phyloP scores from a whole-genome alignment of 2,888 invertebrate genomes.

The Andrena marginata region DNA sequence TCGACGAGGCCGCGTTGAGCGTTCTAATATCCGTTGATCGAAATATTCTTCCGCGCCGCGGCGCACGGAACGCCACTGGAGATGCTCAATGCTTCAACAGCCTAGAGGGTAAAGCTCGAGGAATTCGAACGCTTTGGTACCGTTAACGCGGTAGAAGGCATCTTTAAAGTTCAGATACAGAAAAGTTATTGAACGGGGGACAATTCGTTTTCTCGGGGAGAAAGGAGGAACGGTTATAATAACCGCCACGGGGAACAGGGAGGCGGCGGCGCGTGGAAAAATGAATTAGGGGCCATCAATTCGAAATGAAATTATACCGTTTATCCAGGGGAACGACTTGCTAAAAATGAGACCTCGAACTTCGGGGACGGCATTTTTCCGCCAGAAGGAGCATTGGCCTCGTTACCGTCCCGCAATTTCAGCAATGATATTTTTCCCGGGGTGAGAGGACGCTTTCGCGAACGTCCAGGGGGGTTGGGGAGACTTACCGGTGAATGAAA shows the following conservation, averaged over 20 bases:
- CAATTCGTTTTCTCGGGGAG: neutral
- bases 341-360: slow-evolving; percentile 38
- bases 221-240: neutral
- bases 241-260: neutral
- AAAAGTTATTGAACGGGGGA: slow-evolving; percentile 5
- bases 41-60: neutral
- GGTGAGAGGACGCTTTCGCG: neutral
- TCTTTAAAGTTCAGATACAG: neutral
- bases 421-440: slow-evolving; percentile 27
- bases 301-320: slow-evolving; percentile 40
- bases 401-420: slow-evolving; percentile 44
- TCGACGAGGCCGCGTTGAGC: neutral
- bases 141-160: too few species aligned
- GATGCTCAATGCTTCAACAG: neutral
- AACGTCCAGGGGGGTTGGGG: neutral
- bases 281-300: slow-evolving; percentile 32
- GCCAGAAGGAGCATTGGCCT: slow-evolving; percentile 34
- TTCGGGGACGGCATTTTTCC: slow-evolving; percentile 41
- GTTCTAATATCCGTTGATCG: neutral
- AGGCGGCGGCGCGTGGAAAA: slow-evolving; percentile 6
- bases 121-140: neutral
- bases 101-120: neutral
- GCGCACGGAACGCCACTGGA: neutral
- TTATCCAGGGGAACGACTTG: slow-evolving; percentile 39
- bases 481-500: neutral